phyloP scores from a whole-genome alignment of 2,888 invertebrate species.

The Agrotis exclamationis region DNA sequence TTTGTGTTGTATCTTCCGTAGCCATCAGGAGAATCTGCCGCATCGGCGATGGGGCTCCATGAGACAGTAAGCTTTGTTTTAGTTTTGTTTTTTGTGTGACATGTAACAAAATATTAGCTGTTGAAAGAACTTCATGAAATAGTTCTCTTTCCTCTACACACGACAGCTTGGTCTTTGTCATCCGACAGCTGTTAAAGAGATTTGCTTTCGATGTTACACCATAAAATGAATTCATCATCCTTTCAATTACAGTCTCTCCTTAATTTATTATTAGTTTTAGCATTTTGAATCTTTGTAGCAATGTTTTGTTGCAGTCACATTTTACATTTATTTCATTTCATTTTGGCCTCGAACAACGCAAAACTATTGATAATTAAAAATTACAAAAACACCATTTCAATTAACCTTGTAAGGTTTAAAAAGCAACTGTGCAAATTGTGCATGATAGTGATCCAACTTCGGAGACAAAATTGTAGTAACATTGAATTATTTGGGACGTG shows the following conservation, averaged over 20 bases:
- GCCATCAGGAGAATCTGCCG: conserved; percentile 90
- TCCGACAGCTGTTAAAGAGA: neutral
- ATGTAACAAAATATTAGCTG: conserved; percentile 26
- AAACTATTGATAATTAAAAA: neutral
- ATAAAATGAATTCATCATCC: neutral
- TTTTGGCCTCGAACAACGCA: conserved; percentile 5
- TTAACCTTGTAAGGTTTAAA: neutral
- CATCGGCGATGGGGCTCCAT: conserved; percentile 90
- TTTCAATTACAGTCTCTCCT: neutral
- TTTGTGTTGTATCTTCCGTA: conserved; percentile 83
- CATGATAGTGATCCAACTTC: conserved; percentile 2
- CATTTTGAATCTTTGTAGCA: conserved; percentile 4
- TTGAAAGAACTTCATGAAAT: neutral
- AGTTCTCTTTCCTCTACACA: neutral
- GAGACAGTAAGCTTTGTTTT: conserved; percentile 88
- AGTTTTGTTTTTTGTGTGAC: conserved; percentile 36
- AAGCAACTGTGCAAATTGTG: conserved; percentile 25
- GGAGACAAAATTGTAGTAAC: conserved; percentile 1
- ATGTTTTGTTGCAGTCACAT: conserved; percentile 41
- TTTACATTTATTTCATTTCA: neutral
- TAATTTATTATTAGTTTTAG: neutral
- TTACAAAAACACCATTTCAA: conserved; percentile 1
- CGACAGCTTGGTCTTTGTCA: neutral
- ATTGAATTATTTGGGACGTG: conserved; percentile 1
- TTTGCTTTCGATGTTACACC: neutral